A percentile compares a stretch with the other conserved stretches of the same genome.
Conservation (phyloP, 1,140 invertebrate species). For the Drosophila pallidifrons region DNA sequence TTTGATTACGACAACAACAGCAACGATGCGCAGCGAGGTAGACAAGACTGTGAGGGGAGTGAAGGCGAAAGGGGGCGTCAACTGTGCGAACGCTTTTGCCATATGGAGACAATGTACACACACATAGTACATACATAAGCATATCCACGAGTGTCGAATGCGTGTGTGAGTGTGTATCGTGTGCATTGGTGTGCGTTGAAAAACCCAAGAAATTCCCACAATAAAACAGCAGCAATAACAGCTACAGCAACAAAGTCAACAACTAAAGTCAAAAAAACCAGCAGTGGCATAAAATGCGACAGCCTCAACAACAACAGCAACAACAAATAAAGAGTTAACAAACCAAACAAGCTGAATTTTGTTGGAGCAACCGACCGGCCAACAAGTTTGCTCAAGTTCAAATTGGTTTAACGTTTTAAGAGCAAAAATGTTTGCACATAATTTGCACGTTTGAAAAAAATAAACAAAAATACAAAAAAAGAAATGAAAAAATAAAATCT, state of each 20-base stretch:
- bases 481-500: conserved; percentile 35
- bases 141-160: conserved; percentile 24
- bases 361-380: conserved; percentile 35
- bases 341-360: conserved; percentile 71
- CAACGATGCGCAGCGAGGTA: not conserved
- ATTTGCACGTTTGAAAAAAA: conserved; percentile 43
- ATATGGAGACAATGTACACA: conserved; percentile 71
- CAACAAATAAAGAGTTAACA: conserved; percentile 60
- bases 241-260: conserved; percentile 46
- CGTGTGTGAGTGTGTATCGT: conserved; percentile 15
- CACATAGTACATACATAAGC: conserved; percentile 25
- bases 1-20: conserved; percentile 68
- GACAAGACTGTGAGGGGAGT: conserved; percentile 10
- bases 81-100: conserved; percentile 66
- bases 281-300: conserved; percentile 61
- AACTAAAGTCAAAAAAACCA: conserved; percentile 62
- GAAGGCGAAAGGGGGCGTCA: conserved; percentile 4
- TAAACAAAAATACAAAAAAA: not conserved
- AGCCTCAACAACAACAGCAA: conserved; percentile 31
- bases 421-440: conserved; percentile 56
- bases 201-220: conserved; percentile 85
- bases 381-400: conserved; percentile 81
- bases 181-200: conserved; percentile 76
- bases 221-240: conserved; percentile 83
- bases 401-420: conserved; percentile 64